A percentile compares a stretch with the other conserved stretches of the same genome.
Evolutionary conservation across 1,140 invertebrate genomes (phyloP).

Genomic region (Brachionus manjavacas): DNA sequence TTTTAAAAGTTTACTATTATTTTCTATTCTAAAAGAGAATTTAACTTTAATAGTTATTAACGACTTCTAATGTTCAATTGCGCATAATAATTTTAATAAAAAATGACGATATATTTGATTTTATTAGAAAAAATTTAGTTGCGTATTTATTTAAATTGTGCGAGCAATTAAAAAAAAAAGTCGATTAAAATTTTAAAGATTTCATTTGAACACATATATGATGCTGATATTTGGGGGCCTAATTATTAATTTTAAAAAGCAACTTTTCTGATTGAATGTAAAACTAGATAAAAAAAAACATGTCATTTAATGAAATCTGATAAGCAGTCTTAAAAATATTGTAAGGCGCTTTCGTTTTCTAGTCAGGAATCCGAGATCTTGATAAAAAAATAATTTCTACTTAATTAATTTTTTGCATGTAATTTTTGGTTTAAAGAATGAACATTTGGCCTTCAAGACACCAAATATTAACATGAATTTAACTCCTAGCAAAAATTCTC

Average conservation of each 20-base stretch:
- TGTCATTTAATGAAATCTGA: not conserved
- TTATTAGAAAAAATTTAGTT: not conserved
- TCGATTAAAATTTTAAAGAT: not conserved
- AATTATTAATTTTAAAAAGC: not conserved
- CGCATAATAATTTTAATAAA: not conserved
- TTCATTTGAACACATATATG: not conserved
- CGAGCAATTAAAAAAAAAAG: not conserved
- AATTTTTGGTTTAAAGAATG: slow-evolving; percentile 14
- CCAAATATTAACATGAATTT: slow-evolving; percentile 5
- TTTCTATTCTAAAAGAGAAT: not conserved
- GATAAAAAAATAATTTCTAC: not conserved
- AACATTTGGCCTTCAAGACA: slow-evolving; percentile 25
- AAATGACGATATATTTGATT: not conserved
- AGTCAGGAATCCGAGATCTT: not conserved
- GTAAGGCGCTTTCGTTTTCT: not conserved
- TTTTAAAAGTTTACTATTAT: not conserved
- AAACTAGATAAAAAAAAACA: too few species aligned
- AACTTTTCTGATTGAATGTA: not conserved
- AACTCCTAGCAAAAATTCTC: slow-evolving; percentile 3
- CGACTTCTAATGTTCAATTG: not conserved
- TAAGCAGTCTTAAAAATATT: not conserved
- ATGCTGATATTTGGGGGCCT: not conserved
- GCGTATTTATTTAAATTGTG: not conserved
- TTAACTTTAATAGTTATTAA: not conserved
- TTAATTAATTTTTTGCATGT: not conserved